These are phyloP conservation scores for Schizothorax lantsangensis DNA, from an alignment of 2,797 vertebrate species.

Conservation along the genomic window DNA sequence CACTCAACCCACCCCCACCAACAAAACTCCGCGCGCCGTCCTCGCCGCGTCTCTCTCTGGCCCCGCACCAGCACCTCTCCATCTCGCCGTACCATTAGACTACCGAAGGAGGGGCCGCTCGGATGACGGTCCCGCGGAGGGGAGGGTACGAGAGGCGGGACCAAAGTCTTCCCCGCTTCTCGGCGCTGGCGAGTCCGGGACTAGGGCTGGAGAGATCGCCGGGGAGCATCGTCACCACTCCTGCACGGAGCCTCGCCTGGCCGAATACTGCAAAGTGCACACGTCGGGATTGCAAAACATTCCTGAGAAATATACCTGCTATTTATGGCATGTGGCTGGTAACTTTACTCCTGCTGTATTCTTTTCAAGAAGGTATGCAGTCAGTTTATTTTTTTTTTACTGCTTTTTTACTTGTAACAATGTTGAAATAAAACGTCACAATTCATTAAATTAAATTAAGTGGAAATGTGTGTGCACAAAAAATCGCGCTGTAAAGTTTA, in stretches of 20 bases:
- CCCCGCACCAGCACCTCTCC: slow-evolving; percentile 68
- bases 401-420: neutral
- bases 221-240: slow-evolving; percentile 81
- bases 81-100: slow-evolving; percentile 74
- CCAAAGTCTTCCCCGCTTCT: slow-evolving; percentile 76
- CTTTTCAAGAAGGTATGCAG: slow-evolving; percentile 93
- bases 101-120: slow-evolving; percentile 77
- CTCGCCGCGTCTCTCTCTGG: slow-evolving; percentile 43
- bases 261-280: slow-evolving; percentile 84
- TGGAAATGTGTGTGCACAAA: neutral
- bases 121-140: slow-evolving; percentile 83
- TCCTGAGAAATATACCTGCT: slow-evolving; percentile 92
- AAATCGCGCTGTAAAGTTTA: neutral
- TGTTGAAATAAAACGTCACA: neutral
- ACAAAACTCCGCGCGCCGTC: slow-evolving; percentile 37
- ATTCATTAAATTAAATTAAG: neutral
- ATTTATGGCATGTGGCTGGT: slow-evolving; percentile 99
- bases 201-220: slow-evolving; percentile 85
- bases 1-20: slow-evolving; percentile 47
- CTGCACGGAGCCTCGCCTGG: slow-evolving; percentile 84
- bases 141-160: slow-evolving; percentile 82
- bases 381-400: neutral
- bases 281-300: slow-evolving; percentile 87
- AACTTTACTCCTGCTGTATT: slow-evolving; percentile 99
- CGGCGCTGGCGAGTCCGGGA: slow-evolving; percentile 81